Evolutionary conservation across 2,888 invertebrate species (phyloP), one percentile per base, ranked within the genome.

Genomic region (Pseudococcus longispinus): DNA sequence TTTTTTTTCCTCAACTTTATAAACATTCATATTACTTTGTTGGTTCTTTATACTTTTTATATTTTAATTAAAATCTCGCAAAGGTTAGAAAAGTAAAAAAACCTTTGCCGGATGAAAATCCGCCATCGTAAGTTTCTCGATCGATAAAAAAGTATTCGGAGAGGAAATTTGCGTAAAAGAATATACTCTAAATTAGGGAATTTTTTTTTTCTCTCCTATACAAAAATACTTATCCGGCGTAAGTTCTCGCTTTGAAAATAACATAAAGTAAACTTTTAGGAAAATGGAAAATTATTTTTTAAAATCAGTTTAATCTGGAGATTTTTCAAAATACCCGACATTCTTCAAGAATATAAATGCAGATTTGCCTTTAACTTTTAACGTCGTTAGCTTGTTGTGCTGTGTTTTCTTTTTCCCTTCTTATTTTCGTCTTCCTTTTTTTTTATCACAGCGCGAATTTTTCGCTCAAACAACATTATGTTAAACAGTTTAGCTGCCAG

Each of bases 201-300:
- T 70, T 70, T 70, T n/a, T n/a, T n/a, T n/a, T n/a, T n/a, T n/a
- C n/a, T n/a, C n/a, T n/a, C n/a, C n/a, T 70, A 70, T 60, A 60
- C 70, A 70, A 70, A 70, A 70, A 70, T 70, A 70, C 70, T 70
- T 70, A 70, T 29, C 29, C 70, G 60, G 23, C 60, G 60, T 70
- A 70, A 70, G 70, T 70, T 70, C 60, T 23, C 32, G 70, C 70
- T 70, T 70, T 29, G 70, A 29, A 70, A 70, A 70, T 70, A 70
- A 20, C 70, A 70, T 70, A 70, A 70, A 70, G 70, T 70, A 70
- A 70, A 70, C 29, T 70, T 70, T 70, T 70, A 70, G 29, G 70
- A 70, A 70, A 70, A 70, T 70, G 42, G 42, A 80, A 80, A 80
- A 80, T 80, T 80, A 80, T 80, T 80, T 80, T 80, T 42, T 42